Percentiles rank a stretch among this genome's conserved stretches.
Conservation (phyloP, 1,140 invertebrate genomes). For the Aphis gossypii region DNA sequence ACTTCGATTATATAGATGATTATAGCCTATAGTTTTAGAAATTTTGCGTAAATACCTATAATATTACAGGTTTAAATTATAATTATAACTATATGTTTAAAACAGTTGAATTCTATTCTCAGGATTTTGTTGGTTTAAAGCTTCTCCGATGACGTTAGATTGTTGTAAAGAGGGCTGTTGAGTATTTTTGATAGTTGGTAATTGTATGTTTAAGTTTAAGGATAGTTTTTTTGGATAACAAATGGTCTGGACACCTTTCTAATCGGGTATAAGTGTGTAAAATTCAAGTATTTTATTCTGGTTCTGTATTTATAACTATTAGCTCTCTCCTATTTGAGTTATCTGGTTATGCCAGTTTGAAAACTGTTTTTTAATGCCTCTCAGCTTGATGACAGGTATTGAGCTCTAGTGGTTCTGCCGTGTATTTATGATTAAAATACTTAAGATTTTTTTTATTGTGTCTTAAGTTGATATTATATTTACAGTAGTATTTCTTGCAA, state of each 20-base stretch:
- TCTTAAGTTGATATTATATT: background rate
- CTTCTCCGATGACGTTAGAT: background rate
- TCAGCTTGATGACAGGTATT: background rate
- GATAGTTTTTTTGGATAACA: no score
- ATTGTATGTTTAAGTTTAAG: background rate
- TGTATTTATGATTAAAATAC: no score
- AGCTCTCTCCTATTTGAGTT: no score
- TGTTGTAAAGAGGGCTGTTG: background rate
- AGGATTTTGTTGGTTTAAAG: background rate
- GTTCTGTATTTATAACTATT: no score
- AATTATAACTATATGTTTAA: background rate
- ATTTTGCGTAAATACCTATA: background rate
- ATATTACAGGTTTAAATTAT: background rate
- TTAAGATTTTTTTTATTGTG: background rate
- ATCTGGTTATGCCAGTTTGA: no score
- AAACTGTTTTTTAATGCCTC: background rate
- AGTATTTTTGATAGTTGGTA: background rate
- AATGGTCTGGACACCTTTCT: background rate
- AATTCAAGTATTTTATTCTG: background rate
- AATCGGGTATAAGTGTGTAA: background rate
- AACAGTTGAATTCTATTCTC: no score
- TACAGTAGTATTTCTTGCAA: background rate
- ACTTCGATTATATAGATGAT: no score
- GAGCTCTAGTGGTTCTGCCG: background rate
- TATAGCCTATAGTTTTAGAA: no score